These are phyloP conservation scores for Calliopsis andreniformis DNA, from an alignment of 1,140 invertebrate species.

Conservation along the genomic window DNA sequence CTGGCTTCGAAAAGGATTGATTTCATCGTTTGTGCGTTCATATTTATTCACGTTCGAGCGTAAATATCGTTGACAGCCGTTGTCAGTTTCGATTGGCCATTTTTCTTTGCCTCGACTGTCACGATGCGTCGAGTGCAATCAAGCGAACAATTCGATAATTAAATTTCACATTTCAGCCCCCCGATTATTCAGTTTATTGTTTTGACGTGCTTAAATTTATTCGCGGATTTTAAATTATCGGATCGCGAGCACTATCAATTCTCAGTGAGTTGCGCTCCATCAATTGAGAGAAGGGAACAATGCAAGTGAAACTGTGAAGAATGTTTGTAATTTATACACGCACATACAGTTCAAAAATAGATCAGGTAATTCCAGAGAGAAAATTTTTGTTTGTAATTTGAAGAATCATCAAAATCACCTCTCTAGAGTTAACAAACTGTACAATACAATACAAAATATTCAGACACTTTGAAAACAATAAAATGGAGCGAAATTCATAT, in stretches of 20 bases:
- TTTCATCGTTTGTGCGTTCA: not conserved
- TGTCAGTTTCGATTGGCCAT: not conserved
- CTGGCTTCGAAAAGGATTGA: not conserved
- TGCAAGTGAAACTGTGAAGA: not conserved
- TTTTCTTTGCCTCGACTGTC: not conserved
- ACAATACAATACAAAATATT: no score
- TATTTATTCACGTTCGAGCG: not conserved
- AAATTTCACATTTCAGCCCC: not conserved
- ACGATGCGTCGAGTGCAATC: not conserved
- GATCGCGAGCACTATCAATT: not conserved
- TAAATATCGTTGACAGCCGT: constrained; percentile 4
- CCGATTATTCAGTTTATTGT: constrained; percentile 3
- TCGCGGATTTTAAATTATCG: not conserved
- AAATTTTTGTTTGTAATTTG: not conserved
- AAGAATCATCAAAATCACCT: not conserved
- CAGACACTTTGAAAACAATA: no score
- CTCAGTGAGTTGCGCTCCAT: not conserved
- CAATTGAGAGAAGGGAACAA: not conserved
- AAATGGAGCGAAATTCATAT: no score
- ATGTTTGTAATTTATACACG: not conserved
- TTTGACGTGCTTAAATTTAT: not conserved
- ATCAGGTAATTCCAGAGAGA: not conserved
- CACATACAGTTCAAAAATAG: not conserved
- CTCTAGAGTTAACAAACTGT: not conserved
- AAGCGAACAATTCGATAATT: constrained; percentile 5